A percentile compares a stretch with the other conserved stretches of the same genome.
These are phyloP conservation scores for Heliconius aoede DNA, from an alignment of 2,888 invertebrate genomes.

Conservation along the genomic window DNA sequence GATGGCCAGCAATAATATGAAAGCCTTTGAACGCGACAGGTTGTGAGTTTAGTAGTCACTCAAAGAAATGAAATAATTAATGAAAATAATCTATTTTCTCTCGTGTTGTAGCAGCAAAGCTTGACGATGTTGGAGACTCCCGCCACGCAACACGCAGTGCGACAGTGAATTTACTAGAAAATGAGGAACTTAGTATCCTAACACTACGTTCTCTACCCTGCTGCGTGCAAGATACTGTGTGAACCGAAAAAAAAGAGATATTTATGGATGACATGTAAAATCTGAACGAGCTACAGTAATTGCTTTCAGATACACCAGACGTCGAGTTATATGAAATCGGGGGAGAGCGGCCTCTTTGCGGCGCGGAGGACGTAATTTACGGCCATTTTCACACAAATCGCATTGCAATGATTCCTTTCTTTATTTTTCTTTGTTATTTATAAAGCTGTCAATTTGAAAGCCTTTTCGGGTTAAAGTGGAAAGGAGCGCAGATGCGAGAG, in stretches of 20 bases:
- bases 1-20: no score
- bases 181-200: background rate
- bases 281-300: conserved; percentile 3
- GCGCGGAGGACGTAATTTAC: conserved; percentile 56
- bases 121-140: no score
- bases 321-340: conserved; percentile 36
- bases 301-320: conserved; percentile 22
- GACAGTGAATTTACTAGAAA: background rate
- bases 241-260: background rate
- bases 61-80: no score
- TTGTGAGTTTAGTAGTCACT: no score
- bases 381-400: conserved; percentile 55
- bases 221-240: background rate
- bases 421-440: conserved; percentile 58
- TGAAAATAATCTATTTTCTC: no score
- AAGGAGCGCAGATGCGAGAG: conserved; percentile 69
- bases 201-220: background rate
- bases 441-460: conserved; percentile 76
- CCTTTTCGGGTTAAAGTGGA: conserved; percentile 68
- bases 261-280: conserved; percentile 12
- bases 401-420: conserved; percentile 51
- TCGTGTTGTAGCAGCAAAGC: no score
- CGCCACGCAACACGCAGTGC: no score
- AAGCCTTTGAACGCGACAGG: no score
- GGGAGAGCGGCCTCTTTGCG: conserved; percentile 39